Evolutionary conservation across 1,140 invertebrate species (phyloP).

Genomic region (Ceratoteleas bidentatus): DNA sequence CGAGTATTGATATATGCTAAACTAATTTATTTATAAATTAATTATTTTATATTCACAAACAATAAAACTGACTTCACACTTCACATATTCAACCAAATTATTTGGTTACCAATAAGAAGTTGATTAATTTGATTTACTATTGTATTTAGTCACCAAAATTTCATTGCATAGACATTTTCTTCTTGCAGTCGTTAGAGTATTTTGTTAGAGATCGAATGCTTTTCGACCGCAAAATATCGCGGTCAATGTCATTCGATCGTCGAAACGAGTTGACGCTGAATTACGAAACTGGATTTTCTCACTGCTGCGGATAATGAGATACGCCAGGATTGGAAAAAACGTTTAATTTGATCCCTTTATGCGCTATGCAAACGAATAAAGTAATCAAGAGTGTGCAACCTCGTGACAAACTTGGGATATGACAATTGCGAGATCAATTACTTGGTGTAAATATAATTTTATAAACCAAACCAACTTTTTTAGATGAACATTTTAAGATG

Average conservation of each 20-base stretch:
- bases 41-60: too few relatives aligned
- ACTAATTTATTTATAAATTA: too few relatives aligned
- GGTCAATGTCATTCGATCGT: conserved; percentile 34
- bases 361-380: not conserved
- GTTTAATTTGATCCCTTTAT: conserved; percentile 17
- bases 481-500: too few relatives aligned
- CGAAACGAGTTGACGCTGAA: conserved; percentile 16
- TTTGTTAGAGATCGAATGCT: not conserved
- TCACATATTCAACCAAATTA: too few relatives aligned
- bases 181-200: not conserved
- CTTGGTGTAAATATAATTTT: too few relatives aligned
- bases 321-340: not conserved
- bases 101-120: too few relatives aligned
- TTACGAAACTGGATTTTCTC: conserved; percentile 28
- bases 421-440: not conserved
- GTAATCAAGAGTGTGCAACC: not conserved
- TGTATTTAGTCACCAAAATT: too few relatives aligned
- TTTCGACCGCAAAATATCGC: conserved; percentile 23
- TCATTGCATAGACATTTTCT: not conserved
- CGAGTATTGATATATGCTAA: too few relatives aligned
- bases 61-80: too few relatives aligned
- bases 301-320: conserved; percentile 5
- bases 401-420: not conserved
- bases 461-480: too few relatives aligned
- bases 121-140: too few relatives aligned